phyloP scores from a whole-genome alignment of 2,113 vertebrate genomes.

The Chamaea fasciata region DNA sequence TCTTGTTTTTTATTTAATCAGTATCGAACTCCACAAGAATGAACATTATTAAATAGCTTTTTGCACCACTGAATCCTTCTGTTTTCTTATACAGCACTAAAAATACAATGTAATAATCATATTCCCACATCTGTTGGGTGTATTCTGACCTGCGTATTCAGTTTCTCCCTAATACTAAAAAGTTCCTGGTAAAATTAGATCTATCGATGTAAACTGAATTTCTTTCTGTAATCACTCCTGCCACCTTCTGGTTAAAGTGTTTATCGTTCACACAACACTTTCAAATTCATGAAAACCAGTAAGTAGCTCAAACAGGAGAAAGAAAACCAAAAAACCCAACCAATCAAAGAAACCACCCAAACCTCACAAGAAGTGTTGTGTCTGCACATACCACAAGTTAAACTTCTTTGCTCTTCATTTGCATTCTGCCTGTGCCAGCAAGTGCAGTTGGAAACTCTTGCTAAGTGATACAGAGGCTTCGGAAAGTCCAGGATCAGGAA shows the following conservation, averaged over 20 bases:
- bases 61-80: not conserved
- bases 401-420: not conserved
- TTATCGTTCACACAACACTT: not conserved
- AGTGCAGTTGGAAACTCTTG: not conserved
- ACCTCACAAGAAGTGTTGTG: not conserved
- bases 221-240: not conserved
- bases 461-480: not conserved
- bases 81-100: not conserved
- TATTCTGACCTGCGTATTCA: accelerated
- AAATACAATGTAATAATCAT: not conserved
- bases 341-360: not conserved
- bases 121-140: not conserved
- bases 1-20: not conserved
- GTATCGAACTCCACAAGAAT: not conserved
- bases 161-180: not conserved
- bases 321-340: not conserved
- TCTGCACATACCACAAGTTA: not conserved
- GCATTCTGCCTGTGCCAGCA: not conserved
- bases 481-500: not conserved
- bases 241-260: slow-evolving; percentile 12
- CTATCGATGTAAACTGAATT: not conserved
- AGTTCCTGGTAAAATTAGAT: not conserved
- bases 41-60: not conserved
- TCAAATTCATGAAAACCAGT: not conserved
- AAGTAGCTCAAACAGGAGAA: not conserved